Evolutionary conservation across 2,888 invertebrate species (phyloP), one percentile per base, ranked within the genome.

Genomic region (Willowsia nigromaculata): DNA sequence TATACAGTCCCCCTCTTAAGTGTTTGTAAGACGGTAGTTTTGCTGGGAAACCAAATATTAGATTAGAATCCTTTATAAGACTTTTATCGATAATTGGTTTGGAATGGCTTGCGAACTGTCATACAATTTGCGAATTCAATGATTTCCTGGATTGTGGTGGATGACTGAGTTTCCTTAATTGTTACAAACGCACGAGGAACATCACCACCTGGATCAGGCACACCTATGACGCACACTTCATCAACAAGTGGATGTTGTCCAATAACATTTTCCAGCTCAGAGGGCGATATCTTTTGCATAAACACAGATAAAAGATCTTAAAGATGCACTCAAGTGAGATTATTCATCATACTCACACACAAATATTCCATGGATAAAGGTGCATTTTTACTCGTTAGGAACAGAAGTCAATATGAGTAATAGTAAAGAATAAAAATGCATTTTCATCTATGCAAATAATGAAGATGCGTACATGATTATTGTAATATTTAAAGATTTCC

Each of bases 141-240:
- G 22, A 92, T 91, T 76, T 91, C 92, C 33, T 91, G 86, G 0
- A 81, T 50, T 27, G 68, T 71, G 22, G 59, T 71, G 4, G 43
- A 30, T 4, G 27, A 40, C 33, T 81, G 22, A 37, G 78, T 27
- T 33, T 68, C 50, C 4, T 78, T 62, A 0, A 85, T 30, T 11
- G 84, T 89, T 1, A 90, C 81, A 82, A 92, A 90, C 4, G 92
- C 92, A 18, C 92, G 47, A 43, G 92, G 92, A 80, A 92, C 59
- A 25, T 86, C 47, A 50, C 85, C 93, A 43, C 92, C 92, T 11
- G 91, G 90, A 40, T 93, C 92, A 1, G 30, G 50, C 6, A 92
- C 89, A 30, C 92, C 93, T 74, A 92, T 91, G n/a, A 92, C 91
- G 37, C 90, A 91, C 0, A 88, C 92, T 85, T 93, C 92, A 25